Base-by-base conservation (phyloP, 2,113 vertebrate genomes). In the Nyctibius bracteatus region DNA sequence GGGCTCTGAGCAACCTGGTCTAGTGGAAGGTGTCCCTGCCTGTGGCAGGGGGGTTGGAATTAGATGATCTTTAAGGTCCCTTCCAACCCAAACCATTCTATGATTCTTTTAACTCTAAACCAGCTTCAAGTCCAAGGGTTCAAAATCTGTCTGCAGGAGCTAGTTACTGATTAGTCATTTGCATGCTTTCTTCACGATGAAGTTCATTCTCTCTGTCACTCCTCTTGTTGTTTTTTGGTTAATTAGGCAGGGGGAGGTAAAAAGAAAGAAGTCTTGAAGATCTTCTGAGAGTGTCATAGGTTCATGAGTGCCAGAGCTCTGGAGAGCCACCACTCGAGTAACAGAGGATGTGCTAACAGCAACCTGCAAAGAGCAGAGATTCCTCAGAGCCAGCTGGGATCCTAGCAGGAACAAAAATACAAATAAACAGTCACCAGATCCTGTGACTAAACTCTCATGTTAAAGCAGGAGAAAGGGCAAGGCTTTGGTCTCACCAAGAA, bases 121-220 rank as follows among this genome's bases (percentile, higher is more conserved):
- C 27, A 21, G 8, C n/a, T 18, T 35, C 6, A 2, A 24, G 65
- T 73, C 55, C 65, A 88, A 52, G 46, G 55, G 41, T 88, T 39
- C 58, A 15, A 55, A n/a, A 27, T 12, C 31, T 5, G 47, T 1
- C 13, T 23, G 18, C 21, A 35, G 73, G 23, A 43, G 41, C 35
- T 39, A 27, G 59, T 66, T 74, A 16, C 41, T 47, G 6, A 44
- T 87, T 35, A 81, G 23, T 70, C 5, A 3, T 17, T 61, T 43
- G 17, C 2, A 0, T 22, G 23, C 46, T 65, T 10, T 59, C 21
- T 90, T 70, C 41, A 13, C 1, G 1, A 28, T 20, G 10, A 68
- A 43, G 77, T 57, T 75, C 3, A 4, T 35, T 41, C 22, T 58
- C 16, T 31, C 19, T 79, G 14, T 54, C n/a, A 21, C 49, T 77